Evolutionary conservation across 2,797 vertebrate species (phyloP), one percentile per base, ranked within the genome.

Genomic region (Chrysocyon brachyurus): DNA sequence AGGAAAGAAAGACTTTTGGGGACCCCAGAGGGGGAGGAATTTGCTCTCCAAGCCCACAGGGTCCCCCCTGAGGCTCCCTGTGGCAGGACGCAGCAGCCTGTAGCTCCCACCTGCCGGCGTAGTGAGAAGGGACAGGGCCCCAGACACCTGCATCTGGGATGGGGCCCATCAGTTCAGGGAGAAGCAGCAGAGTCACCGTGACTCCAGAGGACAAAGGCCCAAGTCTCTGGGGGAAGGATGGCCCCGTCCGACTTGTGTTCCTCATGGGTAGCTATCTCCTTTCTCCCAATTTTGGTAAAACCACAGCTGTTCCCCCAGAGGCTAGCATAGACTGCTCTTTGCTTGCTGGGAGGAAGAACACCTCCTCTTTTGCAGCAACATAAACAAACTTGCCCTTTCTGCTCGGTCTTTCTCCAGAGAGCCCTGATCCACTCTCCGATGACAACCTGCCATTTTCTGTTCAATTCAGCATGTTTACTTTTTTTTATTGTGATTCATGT

Each of bases 401-500:
- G 3, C 36, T 84, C 10, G 8, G 61, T 64, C 85, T 82, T 91
- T 70, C 96, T 93, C 91, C 86, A 24, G 75, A 95, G 89, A 59
- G 12, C 72, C 97, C 88, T 46, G 46, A 96, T 94, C 90, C 10
- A 21, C 14, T 96, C 81, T 93, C 97, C 31, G 68, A 15, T 19
- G 87, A 95, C 86, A 97, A 92, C n/a, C 22, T 95, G 88, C 92
- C 91, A 82, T 98, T 97, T 98, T 98, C 97, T 93, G 64, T 97
- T 98, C 87, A 87, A 87, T 98, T 97, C 85, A 77, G 96, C 36
- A 94, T 87, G 97, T 97, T 97, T 96, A 97, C 96, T 98, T 98
- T 98, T 98, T 98, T 98, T 97, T 90, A 97, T 73, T 97, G 95
- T 91, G 98, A 98, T 97, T 98, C 96, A 97, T 96, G 87, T 86